Percentiles rank a stretch among this genome's conserved stretches.
Conservation (phyloP, 2,113 vertebrate genomes). For the Sphaerodactylus townsendi region DNA sequence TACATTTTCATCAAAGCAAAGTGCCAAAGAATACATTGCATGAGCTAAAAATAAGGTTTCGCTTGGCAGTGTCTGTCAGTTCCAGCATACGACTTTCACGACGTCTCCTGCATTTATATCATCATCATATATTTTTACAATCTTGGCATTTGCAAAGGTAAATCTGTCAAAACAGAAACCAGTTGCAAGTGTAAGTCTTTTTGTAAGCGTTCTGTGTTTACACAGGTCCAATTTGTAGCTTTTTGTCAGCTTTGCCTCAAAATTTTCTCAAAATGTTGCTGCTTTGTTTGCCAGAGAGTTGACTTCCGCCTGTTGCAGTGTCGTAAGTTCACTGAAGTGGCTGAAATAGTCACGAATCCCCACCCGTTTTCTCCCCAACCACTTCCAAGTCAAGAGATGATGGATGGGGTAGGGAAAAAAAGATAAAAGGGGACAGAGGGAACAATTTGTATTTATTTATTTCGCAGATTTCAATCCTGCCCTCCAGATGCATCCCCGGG, state of each 20-base stretch:
- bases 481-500: too few relatives aligned
- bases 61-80: slow-evolving; percentile 31
- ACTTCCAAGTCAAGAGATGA: too few relatives aligned
- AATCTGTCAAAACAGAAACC: not conserved
- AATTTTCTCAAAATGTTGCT: too few relatives aligned
- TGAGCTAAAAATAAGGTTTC: slow-evolving; percentile 4
- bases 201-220: not conserved
- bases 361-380: too few relatives aligned
- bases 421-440: too few relatives aligned
- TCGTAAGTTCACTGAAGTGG: too few relatives aligned
- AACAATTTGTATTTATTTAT: too few relatives aligned
- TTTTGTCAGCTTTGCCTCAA: not conserved
- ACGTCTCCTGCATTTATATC: not conserved
- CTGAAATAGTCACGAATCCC: too few relatives aligned
- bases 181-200: slow-evolving; percentile 1
- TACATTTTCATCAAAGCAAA: slow-evolving; percentile 48
- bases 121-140: not conserved
- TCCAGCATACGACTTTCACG: not conserved
- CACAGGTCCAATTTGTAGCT: not conserved
- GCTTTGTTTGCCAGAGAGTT: too few relatives aligned
- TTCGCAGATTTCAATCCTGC: too few relatives aligned
- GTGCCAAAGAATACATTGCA: slow-evolving; percentile 44
- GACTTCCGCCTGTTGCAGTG: too few relatives aligned
- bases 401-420: too few relatives aligned
- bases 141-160: not conserved